Conservation (phyloP, 2,888 invertebrate species). For the Pyrgus malvae region DNA sequence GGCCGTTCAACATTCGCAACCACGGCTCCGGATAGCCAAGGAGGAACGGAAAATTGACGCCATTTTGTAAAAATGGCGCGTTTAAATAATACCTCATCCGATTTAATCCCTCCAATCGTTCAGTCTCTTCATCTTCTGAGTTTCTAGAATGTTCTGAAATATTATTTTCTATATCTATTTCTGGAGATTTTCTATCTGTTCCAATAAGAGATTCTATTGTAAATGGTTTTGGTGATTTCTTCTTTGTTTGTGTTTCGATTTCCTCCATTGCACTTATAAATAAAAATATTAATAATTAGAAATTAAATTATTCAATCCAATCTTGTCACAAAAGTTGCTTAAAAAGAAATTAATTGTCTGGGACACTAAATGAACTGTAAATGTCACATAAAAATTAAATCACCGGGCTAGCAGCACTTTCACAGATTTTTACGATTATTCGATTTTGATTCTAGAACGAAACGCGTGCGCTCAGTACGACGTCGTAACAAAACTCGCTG, state of each 20-base stretch:
- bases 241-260: conserved; percentile 60
- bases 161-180: conserved; percentile 74
- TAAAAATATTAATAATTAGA: too few relatives aligned
- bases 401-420: conserved; percentile 26
- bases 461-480: conserved; percentile 52
- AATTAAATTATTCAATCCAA: too few relatives aligned
- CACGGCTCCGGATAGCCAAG: conserved; percentile 74
- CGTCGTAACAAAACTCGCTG: conserved; percentile 55
- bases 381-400: not conserved
- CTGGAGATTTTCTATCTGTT: conserved; percentile 65
- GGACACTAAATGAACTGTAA: not conserved
- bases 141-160: conserved; percentile 64
- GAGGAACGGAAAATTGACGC: conserved; percentile 69
- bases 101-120: conserved; percentile 60
- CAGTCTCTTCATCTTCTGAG: conserved; percentile 68
- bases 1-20: conserved; percentile 62
- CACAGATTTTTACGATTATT: conserved; percentile 29
- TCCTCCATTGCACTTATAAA: conserved; percentile 55
- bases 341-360: not conserved
- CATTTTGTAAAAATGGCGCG: conserved; percentile 70
- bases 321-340: not conserved
- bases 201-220: conserved; percentile 84
- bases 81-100: conserved; percentile 73
- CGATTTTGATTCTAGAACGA: conserved; percentile 31
- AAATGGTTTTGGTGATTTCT: conserved; percentile 81